Base-by-base conservation (phyloP, 2,797 vertebrate species). In the Pipistrellus kuhlii region DNA sequence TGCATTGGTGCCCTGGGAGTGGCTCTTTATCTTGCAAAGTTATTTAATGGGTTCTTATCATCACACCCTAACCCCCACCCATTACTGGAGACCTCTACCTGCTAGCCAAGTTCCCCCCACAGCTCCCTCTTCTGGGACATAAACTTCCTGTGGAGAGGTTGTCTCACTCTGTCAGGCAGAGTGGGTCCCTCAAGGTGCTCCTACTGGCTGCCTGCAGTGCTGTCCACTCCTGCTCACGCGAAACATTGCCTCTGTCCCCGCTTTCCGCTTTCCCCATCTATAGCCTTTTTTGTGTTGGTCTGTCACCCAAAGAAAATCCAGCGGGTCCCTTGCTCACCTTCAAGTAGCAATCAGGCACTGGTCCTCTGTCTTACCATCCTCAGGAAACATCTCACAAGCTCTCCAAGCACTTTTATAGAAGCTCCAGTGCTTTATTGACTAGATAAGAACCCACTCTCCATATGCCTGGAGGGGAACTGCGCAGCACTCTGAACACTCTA, bases 141-240 rank as follows among this genome's bases (percentile, higher is more conserved):
- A 35, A 68, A 76, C 55, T 51, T 83, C 27, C 44, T 2, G 32
- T 10, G 12, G 55, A 44, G 55, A 51, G 23, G 4, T 20, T 15
- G 30, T 17, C 17, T 77, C 20, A 38, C 41, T 82, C 44, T 20
- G 38, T 41, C n/a, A 7, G 72, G 10, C 12, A 64, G 25, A 48
- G 15, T 0, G 25, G 14, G 35, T 30, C 8, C 77, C 1, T 20
- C 14, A 3, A 17, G 38, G 18, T 23, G 25, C 8, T 48, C 18
- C 25, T 32, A 27, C 66, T 48, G 18, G n/a, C 38, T 64, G 18
- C 38, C 41, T 44, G 14, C 12, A 0, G 1, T 25, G 21, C 38
- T 51, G 14, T 84, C 20, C 53, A 9, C 13, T 35, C 6, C 44
- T 51, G n/a, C 1, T 20, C 51, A 7, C 0, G 0, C 3, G 3